Evolutionary conservation across 1,140 invertebrate species (phyloP), one percentile per base, ranked within the genome.

Genomic region (Drosophila prosaltans): DNA sequence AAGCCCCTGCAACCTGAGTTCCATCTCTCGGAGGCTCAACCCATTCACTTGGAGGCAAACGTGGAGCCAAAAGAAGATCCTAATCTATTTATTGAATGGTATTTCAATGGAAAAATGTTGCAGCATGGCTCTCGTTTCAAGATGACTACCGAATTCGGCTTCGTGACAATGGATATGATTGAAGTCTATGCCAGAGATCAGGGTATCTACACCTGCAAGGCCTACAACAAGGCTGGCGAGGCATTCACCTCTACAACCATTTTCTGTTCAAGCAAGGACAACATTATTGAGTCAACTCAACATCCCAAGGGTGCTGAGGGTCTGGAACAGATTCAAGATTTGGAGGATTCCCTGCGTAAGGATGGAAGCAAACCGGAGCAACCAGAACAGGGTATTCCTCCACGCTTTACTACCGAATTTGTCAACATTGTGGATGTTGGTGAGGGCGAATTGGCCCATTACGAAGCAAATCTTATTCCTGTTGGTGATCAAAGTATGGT

Each of bases 51-150:
- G 69, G 98, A 99, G 93, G 98, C 96, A 57, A 96, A 97, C 90
- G 97, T 99, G 5, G 97, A 98, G 92, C 99, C 98, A 0, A 97
- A 99, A 92, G 96, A 98, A 91, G 99, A 99, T 94, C 98, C 98
- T 2, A 96, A 98, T 88, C 93, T 98, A n/a, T 97, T 96, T 80
- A 96, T 98, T 67, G 97, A 98, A 93, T 98, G 97, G 97, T 98
- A 97, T 92, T 97, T 98, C 83, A 98, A 98, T 91, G 97, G 97
- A 41, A 97, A 98, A 93, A 93, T 95, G 36, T 92, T 98, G 24
- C 96, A 97, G 77, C 96, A 97, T 91, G 97, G 96, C 74, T 96
- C 97, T 5, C 93, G 97, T 64, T 98, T 97, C 90, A 98, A 97
- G 91, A 95, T 97, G 92, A 97, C 96, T 0, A 97, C 95, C 91